Percentiles rank a stretch among this genome's conserved stretches.
Conservation (phyloP, 1,140 invertebrate genomes). For the Capitella teleta region DNA sequence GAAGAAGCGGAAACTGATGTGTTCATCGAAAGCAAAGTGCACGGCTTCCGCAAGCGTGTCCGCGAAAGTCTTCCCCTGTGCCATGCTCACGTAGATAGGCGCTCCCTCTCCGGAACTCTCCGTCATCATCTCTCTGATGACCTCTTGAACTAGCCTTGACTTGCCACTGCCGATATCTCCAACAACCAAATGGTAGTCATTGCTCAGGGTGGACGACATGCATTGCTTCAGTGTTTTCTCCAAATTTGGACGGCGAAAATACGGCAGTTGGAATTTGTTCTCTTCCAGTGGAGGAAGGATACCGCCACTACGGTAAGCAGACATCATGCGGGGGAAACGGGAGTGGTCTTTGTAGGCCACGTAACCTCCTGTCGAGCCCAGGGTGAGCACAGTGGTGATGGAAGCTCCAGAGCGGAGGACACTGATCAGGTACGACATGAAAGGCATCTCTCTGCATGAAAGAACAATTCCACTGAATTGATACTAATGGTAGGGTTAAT, state of each 20-base stretch:
- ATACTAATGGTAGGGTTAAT: too few species aligned
- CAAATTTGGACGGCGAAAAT: neutral
- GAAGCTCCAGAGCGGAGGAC: neutral
- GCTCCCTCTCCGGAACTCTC: constrained; percentile 4
- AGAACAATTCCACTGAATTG: too few species aligned
- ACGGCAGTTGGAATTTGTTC: constrained; percentile 9
- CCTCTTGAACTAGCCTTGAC: constrained; percentile 7
- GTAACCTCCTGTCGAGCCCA: neutral
- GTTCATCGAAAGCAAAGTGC: constrained; percentile 13
- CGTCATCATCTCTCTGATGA: constrained; percentile 9
- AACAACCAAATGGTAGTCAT: constrained; percentile 11
- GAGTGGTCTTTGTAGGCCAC: constrained; percentile 4
- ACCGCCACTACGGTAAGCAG: constrained; percentile 4
- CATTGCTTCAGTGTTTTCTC: constrained; percentile 2
- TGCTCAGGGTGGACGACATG: constrained; percentile 1
- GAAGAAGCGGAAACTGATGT: constrained; percentile 12
- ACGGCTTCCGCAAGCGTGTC: constrained; percentile 11
- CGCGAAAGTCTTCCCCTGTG: constrained; percentile 9
- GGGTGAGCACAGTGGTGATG: neutral
- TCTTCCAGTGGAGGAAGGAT: constrained; percentile 11
- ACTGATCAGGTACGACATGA: too few species aligned
- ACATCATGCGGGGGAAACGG: constrained; percentile 5
- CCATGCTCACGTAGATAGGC: constrained; percentile 9
- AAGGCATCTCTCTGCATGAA: too few species aligned
- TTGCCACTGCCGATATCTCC: constrained; percentile 13